Evolutionary conservation across 2,888 invertebrate genomes (phyloP), one percentile per base, ranked within the genome.

Genomic region (Thymelicus acteon): DNA sequence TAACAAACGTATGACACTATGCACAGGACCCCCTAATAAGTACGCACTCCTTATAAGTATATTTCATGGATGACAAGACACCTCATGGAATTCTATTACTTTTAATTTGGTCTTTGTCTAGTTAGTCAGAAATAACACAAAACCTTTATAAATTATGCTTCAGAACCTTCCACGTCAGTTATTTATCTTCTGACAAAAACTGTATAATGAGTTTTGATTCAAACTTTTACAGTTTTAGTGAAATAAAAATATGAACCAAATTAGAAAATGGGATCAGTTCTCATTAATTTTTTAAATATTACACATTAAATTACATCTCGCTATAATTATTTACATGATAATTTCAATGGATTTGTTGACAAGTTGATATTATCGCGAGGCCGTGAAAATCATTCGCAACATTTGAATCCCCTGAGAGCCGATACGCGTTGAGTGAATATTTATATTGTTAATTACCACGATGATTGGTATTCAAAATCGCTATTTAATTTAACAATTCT

Each of bases 331-430:
- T 54, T 44, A 68, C 54, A 68, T 40, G 44, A 19, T 62, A 54
- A 62, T 68, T 54, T 68, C 37, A 54, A 68, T 68, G 61, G 67
- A 67, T 68, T 54, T 62, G 68, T 68, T 62, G 68, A 68, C 68
- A 47, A 31, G 61, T 44, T 44, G 68, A 62, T 62, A 68, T 68
- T 13, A 68, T 57, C 68, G 62, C 62, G 47, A 15, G 68, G 39
- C 37, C 47, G 54, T 68, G 37, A 62, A 67, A 60, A 49, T 48
- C 47, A 66, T 66, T 66, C 39, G 60, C 15, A 39, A 48, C 66
- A 47, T 31, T 6, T 44, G n/a, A n/a, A 44, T 54, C 61, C 60
- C 44, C 31, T 40, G 67, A 44, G 67, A 52, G 39, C 37, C 37
- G n/a, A 37, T 47, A 47, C 60, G 31, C 60, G 52, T 61, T 61